Conservation (phyloP, 2,113 vertebrate species). For the Bagarius yarrelli region DNA sequence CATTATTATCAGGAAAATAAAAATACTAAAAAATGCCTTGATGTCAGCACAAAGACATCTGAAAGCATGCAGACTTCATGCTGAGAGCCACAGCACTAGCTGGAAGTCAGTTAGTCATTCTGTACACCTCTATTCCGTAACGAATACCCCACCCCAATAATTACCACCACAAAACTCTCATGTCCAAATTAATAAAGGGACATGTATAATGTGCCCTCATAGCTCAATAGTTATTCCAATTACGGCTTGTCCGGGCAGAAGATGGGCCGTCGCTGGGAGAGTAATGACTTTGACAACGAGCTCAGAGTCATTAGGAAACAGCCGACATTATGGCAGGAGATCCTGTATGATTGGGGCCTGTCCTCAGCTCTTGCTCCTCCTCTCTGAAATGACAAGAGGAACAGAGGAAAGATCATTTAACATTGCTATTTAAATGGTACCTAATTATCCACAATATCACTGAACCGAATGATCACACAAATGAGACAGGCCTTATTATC, state of each 20-base stretch:
- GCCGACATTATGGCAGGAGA: slow-evolving; percentile 76
- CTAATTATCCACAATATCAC: slow-evolving; percentile 57
- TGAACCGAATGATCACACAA: slow-evolving; percentile 43
- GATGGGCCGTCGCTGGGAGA: slow-evolving; percentile 70
- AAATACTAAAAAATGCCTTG: neutral
- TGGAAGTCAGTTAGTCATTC: slow-evolving; percentile 42
- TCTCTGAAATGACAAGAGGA: slow-evolving; percentile 77
- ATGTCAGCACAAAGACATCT: neutral
- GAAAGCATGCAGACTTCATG: neutral
- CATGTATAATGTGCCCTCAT: slow-evolving; percentile 79
- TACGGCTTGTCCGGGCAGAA: slow-evolving; percentile 69
- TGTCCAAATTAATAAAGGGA: slow-evolving; percentile 74
- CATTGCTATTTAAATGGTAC: slow-evolving; percentile 60
- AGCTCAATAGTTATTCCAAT: slow-evolving; percentile 82
- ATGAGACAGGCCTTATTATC: slow-evolving; percentile 41
- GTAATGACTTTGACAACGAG: slow-evolving; percentile 75
- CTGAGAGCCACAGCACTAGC: neutral
- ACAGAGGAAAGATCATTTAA: slow-evolving; percentile 53
- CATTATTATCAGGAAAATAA: neutral
- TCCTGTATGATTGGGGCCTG: slow-evolving; percentile 74
- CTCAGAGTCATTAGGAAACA: slow-evolving; percentile 73
- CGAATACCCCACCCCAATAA: slow-evolving; percentile 67
- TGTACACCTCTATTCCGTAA: slow-evolving; percentile 41
- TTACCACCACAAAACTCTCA: slow-evolving; percentile 75
- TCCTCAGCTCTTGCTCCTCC: slow-evolving; percentile 69